Evolutionary conservation across 1,140 invertebrate species (phyloP).

Genomic region (Solenopsis invicta): DNA sequence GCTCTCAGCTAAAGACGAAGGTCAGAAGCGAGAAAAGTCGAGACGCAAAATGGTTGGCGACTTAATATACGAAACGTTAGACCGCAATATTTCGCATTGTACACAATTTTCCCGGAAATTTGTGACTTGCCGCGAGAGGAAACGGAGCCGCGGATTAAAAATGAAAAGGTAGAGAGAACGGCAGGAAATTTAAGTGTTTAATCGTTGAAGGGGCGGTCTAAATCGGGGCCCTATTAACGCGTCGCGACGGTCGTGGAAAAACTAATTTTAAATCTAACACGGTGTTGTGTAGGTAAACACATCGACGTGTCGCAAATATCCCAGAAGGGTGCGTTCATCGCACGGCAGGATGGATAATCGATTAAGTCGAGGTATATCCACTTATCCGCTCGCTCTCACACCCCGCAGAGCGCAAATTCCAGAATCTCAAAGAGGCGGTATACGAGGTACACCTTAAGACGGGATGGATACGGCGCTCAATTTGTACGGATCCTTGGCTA

Average conservation of each 20-base stretch:
- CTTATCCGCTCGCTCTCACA: slow-evolving; percentile 68
- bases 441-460: slow-evolving; percentile 63
- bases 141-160: slow-evolving; percentile 10
- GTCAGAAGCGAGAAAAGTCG: background rate
- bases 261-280: slow-evolving; percentile 57
- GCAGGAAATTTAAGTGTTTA: background rate
- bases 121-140: background rate
- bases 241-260: background rate
- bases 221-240: slow-evolving; percentile 2
- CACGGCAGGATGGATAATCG: slow-evolving; percentile 74
- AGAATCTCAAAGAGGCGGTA: slow-evolving; percentile 72
- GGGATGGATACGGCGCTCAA: slow-evolving; percentile 49
- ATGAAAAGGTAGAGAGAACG: background rate
- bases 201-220: background rate
- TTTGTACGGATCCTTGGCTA: slow-evolving; percentile 70
- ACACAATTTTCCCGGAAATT: background rate
- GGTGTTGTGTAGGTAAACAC: slow-evolving; percentile 50
- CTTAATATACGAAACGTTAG: slow-evolving; percentile 18
- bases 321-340: slow-evolving; percentile 69
- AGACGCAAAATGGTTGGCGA: background rate
- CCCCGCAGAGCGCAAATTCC: slow-evolving; percentile 67
- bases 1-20: background rate
- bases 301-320: slow-evolving; percentile 68
- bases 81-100: slow-evolving; percentile 29
- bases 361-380: slow-evolving; percentile 72